phyloP scores from a whole-genome alignment of 2,888 invertebrate species.

The Amblyjoppa proteus region DNA sequence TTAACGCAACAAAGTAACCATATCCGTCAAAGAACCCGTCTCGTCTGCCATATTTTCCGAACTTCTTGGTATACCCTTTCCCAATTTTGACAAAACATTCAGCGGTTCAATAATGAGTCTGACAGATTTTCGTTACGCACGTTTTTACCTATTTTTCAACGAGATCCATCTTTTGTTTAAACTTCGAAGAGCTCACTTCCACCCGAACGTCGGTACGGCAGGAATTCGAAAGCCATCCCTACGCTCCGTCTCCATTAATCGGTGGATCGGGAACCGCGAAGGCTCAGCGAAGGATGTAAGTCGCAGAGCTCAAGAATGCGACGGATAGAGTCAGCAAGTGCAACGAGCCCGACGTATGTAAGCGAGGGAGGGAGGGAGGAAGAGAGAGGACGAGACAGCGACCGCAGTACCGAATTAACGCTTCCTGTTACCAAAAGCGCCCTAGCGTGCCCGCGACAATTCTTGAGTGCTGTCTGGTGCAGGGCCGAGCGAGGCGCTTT shows the following conservation, averaged over 20 bases:
- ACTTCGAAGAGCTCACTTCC: background rate
- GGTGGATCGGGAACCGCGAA: background rate
- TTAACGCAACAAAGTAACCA: too few relatives aligned
- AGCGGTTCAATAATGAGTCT: too few relatives aligned
- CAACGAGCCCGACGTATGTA: constrained; percentile 67
- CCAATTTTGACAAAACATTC: background rate
- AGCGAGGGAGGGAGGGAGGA: constrained; percentile 65
- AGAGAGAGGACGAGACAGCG: constrained; percentile 25
- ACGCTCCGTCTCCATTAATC: background rate
- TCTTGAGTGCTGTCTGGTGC: constrained; percentile 85
- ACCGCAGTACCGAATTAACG: constrained; percentile 78
- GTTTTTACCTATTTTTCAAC: too few relatives aligned
- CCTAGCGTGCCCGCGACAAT: constrained; percentile 84
- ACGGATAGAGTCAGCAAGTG: constrained; percentile 62
- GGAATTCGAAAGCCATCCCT: background rate
- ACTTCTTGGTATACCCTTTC: background rate
- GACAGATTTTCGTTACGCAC: too few relatives aligned
- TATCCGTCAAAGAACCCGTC: too few relatives aligned
- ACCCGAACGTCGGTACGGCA: background rate
- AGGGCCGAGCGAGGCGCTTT: constrained; percentile 74
- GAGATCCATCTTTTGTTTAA: background rate
- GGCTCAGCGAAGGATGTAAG: background rate
- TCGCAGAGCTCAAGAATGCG: constrained; percentile 8
- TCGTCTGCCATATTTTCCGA: background rate
- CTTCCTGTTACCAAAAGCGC: constrained; percentile 82